Conservation (phyloP, 2,888 invertebrate species). For the Argyra leucocephala region DNA sequence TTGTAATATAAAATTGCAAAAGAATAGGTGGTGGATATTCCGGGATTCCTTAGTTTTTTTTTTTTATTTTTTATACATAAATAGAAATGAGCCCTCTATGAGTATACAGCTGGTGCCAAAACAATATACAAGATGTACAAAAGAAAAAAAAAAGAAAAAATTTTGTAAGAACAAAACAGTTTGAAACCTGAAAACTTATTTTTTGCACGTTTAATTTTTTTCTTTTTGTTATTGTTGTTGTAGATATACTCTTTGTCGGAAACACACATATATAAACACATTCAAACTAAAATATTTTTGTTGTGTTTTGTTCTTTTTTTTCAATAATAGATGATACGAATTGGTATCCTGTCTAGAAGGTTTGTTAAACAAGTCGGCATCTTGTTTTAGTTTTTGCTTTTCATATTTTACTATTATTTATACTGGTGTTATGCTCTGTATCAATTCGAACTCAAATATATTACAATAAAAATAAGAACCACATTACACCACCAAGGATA, state of each 20-base stretch:
- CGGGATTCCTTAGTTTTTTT: too few relatives aligned
- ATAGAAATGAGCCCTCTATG: neutral
- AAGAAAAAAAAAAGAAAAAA: neutral
- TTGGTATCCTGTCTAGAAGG: constrained; percentile 6
- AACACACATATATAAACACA: too few relatives aligned
- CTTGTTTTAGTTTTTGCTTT: neutral
- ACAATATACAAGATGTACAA: neutral
- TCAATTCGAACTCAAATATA: too few relatives aligned
- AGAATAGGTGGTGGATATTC: too few relatives aligned
- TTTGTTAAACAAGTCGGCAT: neutral
- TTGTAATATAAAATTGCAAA: neutral
- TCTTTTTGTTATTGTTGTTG: neutral
- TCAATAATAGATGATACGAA: neutral
- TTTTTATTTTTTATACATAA: neutral
- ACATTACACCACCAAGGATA: too few relatives aligned
- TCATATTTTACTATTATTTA: too few relatives aligned
- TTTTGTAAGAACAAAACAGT: neutral
- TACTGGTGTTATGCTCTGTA: too few relatives aligned
- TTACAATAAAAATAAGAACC: too few relatives aligned
- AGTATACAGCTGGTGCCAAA: neutral
- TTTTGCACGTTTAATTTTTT: neutral
- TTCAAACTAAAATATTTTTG: too few relatives aligned
- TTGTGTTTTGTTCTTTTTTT: too few relatives aligned
- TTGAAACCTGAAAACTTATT: neutral
- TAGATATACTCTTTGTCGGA: too few relatives aligned